Base-by-base conservation (phyloP, 2,888 invertebrate genomes). In the Protodeltote pygarga region DNA sequence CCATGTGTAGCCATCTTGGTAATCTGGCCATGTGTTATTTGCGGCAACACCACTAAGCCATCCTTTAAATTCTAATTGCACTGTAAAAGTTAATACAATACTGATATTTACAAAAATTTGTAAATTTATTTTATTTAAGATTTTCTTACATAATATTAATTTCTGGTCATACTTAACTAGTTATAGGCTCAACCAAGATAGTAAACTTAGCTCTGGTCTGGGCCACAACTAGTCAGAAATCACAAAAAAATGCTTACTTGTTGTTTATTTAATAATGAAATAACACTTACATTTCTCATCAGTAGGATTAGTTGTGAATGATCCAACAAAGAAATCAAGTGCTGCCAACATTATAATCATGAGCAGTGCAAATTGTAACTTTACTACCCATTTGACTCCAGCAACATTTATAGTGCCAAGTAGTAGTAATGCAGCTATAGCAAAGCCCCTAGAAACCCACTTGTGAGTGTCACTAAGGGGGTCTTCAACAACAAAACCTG, bases 361-460 rank as follows among this genome's bases (percentile, higher is more conserved):
- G 14, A 99, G 93, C 28, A 99, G 93, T 19, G 96, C 90, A 89
- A 99, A 98, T 81, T 99, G 99, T 40, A 99, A 90, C 77, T 99
- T 97, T 45, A 99, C 96, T 15, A 99, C 98, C 98, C 98, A 99
- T 83, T 98, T 98, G 0, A 99, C 98, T 24, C 99, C 99, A 15
- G 98, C 98, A 25, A 98, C 93, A 89, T 99, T 99, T 65, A 99
- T 98, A 53, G 96, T 95, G 41, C 98, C 95, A 10, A 99, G 93
- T 21, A 98, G 88, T 29, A 98, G 86, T 1, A 98, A 96, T 29
- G 98, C 97, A 3, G 95, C 95, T 40, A 97, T 94, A 5, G 98
- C 98, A 81, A 99, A 97, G 2, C 95, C 95, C 73, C 97, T 93
- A 32, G 97, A 96, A 4, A 97, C 95, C 96, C 97, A 97, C 50